phyloP scores from a whole-genome alignment of 2,888 invertebrate genomes.

The Lagria hirta region DNA sequence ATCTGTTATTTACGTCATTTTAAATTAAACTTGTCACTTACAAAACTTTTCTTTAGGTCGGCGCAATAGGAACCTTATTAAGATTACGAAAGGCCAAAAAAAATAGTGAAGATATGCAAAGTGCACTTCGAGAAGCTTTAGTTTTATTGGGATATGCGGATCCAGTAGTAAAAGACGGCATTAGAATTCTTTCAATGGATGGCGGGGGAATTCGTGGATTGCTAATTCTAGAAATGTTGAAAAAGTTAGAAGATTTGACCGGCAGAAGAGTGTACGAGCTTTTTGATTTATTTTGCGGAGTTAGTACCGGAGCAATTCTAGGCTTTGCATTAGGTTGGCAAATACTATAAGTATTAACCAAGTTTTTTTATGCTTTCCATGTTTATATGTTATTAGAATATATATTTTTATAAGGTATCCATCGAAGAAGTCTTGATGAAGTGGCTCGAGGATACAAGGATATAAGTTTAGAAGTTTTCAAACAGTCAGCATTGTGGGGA shows the following conservation, averaged over 20 bases:
- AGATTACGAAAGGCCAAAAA: slow-evolving; percentile 54
- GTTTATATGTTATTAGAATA: no score
- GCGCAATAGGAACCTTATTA: slow-evolving; percentile 65
- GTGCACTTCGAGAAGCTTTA: slow-evolving; percentile 56
- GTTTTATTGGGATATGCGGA: slow-evolving; percentile 71
- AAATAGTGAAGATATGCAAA: slow-evolving; percentile 41
- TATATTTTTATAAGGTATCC: no score
- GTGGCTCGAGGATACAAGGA: slow-evolving; percentile 62
- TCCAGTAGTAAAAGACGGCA: slow-evolving; percentile 70
- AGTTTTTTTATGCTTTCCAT: no score
- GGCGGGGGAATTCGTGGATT: slow-evolving; percentile 88
- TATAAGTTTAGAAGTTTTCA: slow-evolving; percentile 65
- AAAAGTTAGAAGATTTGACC: slow-evolving; percentile 71
- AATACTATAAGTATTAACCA: no score
- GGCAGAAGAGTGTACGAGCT: slow-evolving; percentile 69
- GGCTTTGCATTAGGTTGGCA: no score
- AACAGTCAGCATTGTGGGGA: slow-evolving; percentile 64
- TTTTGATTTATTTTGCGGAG: slow-evolving; percentile 85
- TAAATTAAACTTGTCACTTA: slow-evolving; percentile 3
- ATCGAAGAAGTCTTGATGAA: no score
- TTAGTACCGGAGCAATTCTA: slow-evolving; percentile 78
- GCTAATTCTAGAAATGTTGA: slow-evolving; percentile 77
- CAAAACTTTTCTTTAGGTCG: slow-evolving; percentile 57
- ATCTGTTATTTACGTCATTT: no score
- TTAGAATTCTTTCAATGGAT: slow-evolving; percentile 80